These are phyloP conservation scores for Branchinecta lindahli DNA, from an alignment of 1,140 invertebrate species.

Conservation along the genomic window DNA sequence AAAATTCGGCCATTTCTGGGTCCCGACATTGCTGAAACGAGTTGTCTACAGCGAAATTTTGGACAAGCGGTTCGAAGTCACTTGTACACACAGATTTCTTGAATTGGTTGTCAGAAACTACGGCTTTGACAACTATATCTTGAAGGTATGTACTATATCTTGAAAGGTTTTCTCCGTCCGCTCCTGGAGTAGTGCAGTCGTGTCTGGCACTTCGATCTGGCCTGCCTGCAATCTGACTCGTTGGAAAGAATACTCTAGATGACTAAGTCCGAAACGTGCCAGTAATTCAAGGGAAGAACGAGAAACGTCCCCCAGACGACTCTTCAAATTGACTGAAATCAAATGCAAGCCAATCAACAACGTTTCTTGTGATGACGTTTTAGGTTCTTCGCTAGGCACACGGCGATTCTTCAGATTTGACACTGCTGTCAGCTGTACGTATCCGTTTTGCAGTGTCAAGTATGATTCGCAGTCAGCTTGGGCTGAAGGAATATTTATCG, in stretches of 20 bases:
- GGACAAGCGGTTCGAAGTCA: conserved; percentile 61
- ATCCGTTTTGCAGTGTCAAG: too few species aligned
- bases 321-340: too few species aligned
- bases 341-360: too few species aligned
- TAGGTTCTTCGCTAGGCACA: too few species aligned
- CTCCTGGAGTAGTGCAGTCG: neutral
- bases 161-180: conserved; percentile 10
- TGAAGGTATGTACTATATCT: conserved; percentile 44
- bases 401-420: too few species aligned
- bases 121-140: conserved; percentile 88
- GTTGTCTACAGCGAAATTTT: conserved; percentile 89
- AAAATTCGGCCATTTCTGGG: conserved; percentile 66
- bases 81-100: conserved; percentile 63
- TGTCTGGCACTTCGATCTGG: neutral
- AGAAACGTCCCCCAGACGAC: too few species aligned
- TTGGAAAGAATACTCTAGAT: neutral
- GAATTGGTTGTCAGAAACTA: conserved; percentile 70
- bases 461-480: too few species aligned
- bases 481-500: too few species aligned
- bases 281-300: too few species aligned
- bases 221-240: neutral
- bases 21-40: conserved; percentile 54
- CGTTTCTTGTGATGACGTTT: too few species aligned
- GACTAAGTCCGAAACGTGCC: too few species aligned
- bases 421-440: too few species aligned